phyloP scores from a whole-genome alignment of 2,797 vertebrate genomes.

The Lates japonicus region DNA sequence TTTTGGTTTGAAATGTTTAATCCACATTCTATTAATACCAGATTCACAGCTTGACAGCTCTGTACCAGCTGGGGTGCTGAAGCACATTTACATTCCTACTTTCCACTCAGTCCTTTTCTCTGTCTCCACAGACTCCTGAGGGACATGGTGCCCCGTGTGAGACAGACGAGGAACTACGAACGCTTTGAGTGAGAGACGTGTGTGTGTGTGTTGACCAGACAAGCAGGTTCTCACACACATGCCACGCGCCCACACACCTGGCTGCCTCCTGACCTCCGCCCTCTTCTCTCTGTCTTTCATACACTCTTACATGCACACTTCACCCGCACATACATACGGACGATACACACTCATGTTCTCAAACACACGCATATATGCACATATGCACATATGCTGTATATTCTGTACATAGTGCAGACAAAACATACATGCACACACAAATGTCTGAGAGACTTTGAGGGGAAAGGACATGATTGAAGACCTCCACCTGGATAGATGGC shows the following conservation, averaged over 20 bases:
- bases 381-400: conserved; percentile 47
- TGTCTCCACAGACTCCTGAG: conserved; percentile 89
- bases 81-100: neutral
- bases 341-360: conserved; percentile 11
- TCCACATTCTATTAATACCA: neutral
- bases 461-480: conserved; percentile 41
- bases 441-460: conserved; percentile 37
- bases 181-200: conserved; percentile 92
- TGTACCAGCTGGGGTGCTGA: neutral
- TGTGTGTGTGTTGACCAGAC: conserved; percentile 14
- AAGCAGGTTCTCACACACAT: conserved; percentile 25
- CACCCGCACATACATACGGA: conserved; percentile 20
- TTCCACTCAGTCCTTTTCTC: conserved; percentile 26
- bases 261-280: conserved; percentile 49
- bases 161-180: conserved; percentile 96
- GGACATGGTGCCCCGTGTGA: conserved; percentile 95
- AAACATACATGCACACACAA: conserved; percentile 35
- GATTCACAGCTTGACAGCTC: neutral
- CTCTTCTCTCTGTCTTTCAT: conserved; percentile 48
- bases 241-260: conserved; percentile 39
- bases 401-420: conserved; percentile 53
- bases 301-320: conserved; percentile 21
- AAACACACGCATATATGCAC: conserved; percentile 26
- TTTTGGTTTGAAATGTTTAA: neutral
- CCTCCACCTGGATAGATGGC: conserved; percentile 20